These are phyloP conservation scores for Thunnus maccoyii DNA, from an alignment of 2,113 vertebrate species.

Conservation along the genomic window DNA sequence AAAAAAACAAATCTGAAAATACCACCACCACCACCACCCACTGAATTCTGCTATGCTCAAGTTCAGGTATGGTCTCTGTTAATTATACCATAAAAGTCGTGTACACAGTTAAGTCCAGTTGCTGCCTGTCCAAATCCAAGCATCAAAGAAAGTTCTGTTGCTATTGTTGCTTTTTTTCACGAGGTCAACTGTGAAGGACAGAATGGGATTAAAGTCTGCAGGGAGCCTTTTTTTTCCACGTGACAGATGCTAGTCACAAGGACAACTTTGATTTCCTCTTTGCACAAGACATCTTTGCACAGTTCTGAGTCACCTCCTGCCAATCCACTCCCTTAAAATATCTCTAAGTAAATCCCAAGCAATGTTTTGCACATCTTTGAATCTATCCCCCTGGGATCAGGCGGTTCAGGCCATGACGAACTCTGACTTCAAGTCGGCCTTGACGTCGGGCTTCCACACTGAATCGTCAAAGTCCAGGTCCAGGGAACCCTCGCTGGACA, in stretches of 20 bases:
- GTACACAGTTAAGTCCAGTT: constrained; percentile 65
- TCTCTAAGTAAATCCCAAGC: constrained; percentile 58
- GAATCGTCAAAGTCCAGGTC: constrained; percentile 98
- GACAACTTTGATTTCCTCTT: constrained; percentile 50
- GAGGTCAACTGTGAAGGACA: constrained; percentile 65
- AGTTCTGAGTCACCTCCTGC: constrained; percentile 43
- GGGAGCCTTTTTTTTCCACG: constrained; percentile 44
- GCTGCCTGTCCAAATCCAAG: constrained; percentile 72
- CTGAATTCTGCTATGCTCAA: constrained; percentile 79
- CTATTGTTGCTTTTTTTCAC: constrained; percentile 64
- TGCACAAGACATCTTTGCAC: constrained; percentile 9
- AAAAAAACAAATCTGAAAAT: constrained; percentile 60
- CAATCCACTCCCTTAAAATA: constrained; percentile 42
- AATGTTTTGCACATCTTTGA: constrained; percentile 45
- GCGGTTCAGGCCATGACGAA: constrained; percentile 93
- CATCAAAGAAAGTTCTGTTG: constrained; percentile 62
- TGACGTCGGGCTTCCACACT: constrained; percentile 97
- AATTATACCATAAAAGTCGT: constrained; percentile 59
- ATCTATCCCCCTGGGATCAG: constrained; percentile 15
- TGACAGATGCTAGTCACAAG: constrained; percentile 54
- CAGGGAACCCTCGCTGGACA: constrained; percentile 90
- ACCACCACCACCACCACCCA: constrained; percentile 74
- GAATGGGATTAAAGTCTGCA: constrained; percentile 65
- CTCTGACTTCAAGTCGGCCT: constrained; percentile 96
- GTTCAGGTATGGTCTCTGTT: constrained; percentile 67